Conservation (phyloP, 2,113 vertebrate species). For the Microcebus murinus region DNA sequence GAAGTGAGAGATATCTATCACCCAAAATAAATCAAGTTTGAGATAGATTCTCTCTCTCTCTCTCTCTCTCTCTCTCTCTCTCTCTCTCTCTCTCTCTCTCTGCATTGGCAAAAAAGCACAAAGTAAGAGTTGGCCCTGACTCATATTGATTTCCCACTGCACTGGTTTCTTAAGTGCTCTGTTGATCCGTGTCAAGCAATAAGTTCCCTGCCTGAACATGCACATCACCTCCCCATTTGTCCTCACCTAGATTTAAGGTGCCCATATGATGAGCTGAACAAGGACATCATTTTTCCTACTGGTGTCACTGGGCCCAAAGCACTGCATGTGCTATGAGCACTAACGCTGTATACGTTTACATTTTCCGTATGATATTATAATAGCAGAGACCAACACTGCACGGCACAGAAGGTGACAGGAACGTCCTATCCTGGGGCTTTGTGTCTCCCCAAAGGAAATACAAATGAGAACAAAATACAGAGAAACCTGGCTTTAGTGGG, state of each 20-base stretch:
- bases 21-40: constrained; percentile 83
- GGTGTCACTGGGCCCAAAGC: constrained; percentile 86
- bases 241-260: constrained; percentile 92
- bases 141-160: constrained; percentile 92
- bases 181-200: constrained; percentile 92
- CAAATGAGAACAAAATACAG: constrained; percentile 23
- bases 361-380: constrained; percentile 53
- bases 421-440: background rate
- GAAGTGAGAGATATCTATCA: constrained; percentile 84
- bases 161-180: constrained; percentile 92
- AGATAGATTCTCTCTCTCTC: constrained; percentile 77
- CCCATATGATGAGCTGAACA: constrained; percentile 92
- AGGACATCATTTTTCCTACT: constrained; percentile 91
- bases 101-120: constrained; percentile 85
- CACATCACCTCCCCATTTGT: constrained; percentile 90
- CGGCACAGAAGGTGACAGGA: background rate
- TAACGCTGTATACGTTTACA: constrained; percentile 61
- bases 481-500: background rate
- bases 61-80: constrained; percentile 48
- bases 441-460: constrained; percentile 31
- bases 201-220: constrained; percentile 91
- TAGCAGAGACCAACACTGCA: background rate
- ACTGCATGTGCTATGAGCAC: constrained; percentile 75
- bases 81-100: constrained; percentile 49
- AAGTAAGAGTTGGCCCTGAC: constrained; percentile 88